These are phyloP conservation scores for Anneissia japonica DNA, from an alignment of 35 echinoderm and acorn worm genomes.

Conservation along the genomic window DNA sequence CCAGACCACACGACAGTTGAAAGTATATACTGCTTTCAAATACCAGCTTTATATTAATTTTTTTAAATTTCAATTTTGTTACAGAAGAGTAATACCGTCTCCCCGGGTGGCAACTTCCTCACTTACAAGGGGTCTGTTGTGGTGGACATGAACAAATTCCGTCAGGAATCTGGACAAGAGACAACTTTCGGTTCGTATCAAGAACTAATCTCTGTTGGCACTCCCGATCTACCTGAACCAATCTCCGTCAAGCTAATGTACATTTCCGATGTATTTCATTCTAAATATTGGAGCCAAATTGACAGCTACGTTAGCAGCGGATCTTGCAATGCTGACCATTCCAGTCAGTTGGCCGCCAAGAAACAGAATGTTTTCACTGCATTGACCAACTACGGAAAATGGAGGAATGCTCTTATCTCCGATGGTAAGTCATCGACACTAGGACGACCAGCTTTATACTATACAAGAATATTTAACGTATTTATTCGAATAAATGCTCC, in stretches of 20 bases:
- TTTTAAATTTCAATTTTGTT: background rate
- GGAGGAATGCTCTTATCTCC: background rate
- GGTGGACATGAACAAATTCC: background rate
- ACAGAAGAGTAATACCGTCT: background rate
- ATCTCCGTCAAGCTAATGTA: constrained; percentile 34
- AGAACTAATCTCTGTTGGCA: background rate
- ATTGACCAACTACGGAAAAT: background rate
- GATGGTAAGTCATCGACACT: background rate
- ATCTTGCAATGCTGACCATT: background rate
- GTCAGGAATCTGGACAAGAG: background rate
- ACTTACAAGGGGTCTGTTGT: background rate
- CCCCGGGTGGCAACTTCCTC: background rate
- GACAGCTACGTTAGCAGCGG: constrained; percentile 6
- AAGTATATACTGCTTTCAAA: too few species aligned
- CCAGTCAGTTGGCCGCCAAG: background rate
- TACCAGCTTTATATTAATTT: too few species aligned
- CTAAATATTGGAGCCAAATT: constrained; percentile 31
- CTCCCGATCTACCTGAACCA: background rate
- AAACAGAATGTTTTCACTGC: background rate
- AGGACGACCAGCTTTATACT: background rate
- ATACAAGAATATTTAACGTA: background rate
- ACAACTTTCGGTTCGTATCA: background rate
- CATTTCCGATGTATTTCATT: constrained; percentile 33
- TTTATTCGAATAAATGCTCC: background rate
- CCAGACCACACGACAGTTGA: too few species aligned